phyloP scores from a whole-genome alignment of 2,113 vertebrate species.

The Notothenia rossii region DNA sequence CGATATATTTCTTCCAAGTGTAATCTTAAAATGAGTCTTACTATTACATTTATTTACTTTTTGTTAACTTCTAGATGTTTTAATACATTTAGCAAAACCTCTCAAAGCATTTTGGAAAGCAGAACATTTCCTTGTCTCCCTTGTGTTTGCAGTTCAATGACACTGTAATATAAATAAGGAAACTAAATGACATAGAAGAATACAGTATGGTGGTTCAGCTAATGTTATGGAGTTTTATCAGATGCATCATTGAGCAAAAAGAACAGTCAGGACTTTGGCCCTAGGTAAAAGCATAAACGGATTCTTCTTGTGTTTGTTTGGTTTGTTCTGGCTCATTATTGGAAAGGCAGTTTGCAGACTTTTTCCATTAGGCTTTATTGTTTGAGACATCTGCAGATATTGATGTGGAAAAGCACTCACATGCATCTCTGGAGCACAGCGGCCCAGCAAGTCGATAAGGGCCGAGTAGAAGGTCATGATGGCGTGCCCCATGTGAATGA shows the following conservation, averaged over 20 bases:
- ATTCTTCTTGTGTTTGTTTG: background rate
- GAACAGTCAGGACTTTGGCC: too few relatives aligned
- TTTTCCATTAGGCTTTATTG: slow-evolving; percentile 25
- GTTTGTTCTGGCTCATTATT: slow-evolving; percentile 12
- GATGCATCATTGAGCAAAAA: background rate
- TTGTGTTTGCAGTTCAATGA: background rate
- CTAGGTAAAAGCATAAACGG: slow-evolving; percentile 1
- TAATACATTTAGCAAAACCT: background rate
- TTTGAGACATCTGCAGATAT: slow-evolving; percentile 28
- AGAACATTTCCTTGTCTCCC: background rate
- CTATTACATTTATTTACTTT: too few relatives aligned
- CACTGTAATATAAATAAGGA: background rate
- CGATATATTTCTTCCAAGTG: too few relatives aligned
- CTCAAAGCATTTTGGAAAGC: background rate
- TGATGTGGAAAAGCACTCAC: slow-evolving; percentile 82
- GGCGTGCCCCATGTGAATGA: slow-evolving; percentile 95
- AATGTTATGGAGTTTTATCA: background rate
- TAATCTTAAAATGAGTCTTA: too few relatives aligned
- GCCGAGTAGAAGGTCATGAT: slow-evolving; percentile 98
- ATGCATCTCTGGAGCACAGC: slow-evolving; percentile 97
- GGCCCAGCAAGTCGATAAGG: slow-evolving; percentile 94
- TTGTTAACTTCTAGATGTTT: too few relatives aligned
- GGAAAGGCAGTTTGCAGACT: slow-evolving; percentile 3
- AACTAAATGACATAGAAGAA: too few relatives aligned
- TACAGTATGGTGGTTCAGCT: too few relatives aligned